These are phyloP conservation scores for Nycticebus coucang DNA, from an alignment of 2,113 vertebrate genomes.

Conservation along the genomic window DNA sequence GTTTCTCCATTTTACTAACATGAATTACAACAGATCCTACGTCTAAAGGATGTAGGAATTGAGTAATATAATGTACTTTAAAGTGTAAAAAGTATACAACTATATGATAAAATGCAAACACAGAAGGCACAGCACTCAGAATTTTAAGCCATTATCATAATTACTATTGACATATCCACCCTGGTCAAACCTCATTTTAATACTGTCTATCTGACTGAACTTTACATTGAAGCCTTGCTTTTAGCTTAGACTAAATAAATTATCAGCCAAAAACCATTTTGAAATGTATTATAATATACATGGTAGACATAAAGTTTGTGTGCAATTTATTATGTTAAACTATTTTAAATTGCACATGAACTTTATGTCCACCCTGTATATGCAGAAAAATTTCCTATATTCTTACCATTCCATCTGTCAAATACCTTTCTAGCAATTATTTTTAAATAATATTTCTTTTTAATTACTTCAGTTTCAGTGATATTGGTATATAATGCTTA, in stretches of 20 bases:
- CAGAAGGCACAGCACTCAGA: not conserved
- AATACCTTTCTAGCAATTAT: constrained; percentile 22
- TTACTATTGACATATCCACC: not conserved
- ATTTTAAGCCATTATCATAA: not conserved
- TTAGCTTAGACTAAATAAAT: constrained; percentile 68
- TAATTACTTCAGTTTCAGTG: constrained; percentile 7
- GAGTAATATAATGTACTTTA: not conserved
- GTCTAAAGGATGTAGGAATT: not conserved
- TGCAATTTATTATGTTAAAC: too few species aligned
- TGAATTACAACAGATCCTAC: not conserved
- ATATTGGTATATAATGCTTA: not conserved
- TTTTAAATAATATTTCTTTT: constrained; percentile 66
- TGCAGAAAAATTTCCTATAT: constrained; percentile 73
- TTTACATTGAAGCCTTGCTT: constrained; percentile 50
- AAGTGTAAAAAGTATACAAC: not conserved
- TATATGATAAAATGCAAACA: not conserved
- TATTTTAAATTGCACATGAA: too few species aligned
- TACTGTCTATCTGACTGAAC: not conserved
- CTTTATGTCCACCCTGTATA: not conserved
- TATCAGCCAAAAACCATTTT: constrained; percentile 53
- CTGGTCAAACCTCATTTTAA: not conserved
- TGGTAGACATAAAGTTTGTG: too few species aligned
- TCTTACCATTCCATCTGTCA: constrained; percentile 62
- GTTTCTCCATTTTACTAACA: not conserved
- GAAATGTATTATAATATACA: not conserved